These are phyloP conservation scores for Tragelaphus eurycerus DNA, from an alignment of 2,797 vertebrate species.

Conservation along the genomic window DNA sequence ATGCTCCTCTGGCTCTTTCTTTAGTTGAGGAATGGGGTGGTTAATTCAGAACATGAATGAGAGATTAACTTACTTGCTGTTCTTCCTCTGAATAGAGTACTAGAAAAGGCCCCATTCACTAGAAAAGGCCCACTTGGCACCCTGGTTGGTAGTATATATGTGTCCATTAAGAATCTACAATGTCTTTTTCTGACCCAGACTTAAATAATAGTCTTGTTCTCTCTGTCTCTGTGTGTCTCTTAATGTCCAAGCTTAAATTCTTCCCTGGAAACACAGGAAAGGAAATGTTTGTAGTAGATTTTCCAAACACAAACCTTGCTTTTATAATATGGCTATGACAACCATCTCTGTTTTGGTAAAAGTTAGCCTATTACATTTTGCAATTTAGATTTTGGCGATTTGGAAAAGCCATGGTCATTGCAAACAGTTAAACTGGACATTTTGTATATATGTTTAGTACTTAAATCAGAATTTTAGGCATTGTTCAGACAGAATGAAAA, in stretches of 20 bases:
- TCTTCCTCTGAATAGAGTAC: neutral
- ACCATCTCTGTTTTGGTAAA: slow-evolving; percentile 72
- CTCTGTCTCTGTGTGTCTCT: neutral
- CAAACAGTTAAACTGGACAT: neutral
- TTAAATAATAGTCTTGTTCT: neutral
- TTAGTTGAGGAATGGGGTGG: neutral
- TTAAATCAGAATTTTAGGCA: neutral
- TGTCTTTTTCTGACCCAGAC: neutral
- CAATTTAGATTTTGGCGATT: slow-evolving; percentile 37
- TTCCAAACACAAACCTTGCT: slow-evolving; percentile 64
- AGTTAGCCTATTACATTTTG: slow-evolving; percentile 51
- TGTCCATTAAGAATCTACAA: neutral
- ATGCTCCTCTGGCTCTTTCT: neutral
- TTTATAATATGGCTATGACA: slow-evolving; percentile 67
- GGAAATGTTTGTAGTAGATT: slow-evolving; percentile 65
- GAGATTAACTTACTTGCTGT: neutral
- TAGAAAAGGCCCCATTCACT: neutral
- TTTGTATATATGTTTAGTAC: neutral
- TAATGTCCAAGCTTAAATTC: slow-evolving; percentile 53
- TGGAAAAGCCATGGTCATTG: slow-evolving; percentile 24
- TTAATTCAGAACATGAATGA: neutral
- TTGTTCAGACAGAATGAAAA: neutral
- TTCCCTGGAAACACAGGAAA: slow-evolving; percentile 60
- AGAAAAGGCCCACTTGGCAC: neutral
- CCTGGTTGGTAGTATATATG: neutral